Evolutionary conservation across 2,888 invertebrate genomes (phyloP).

Genomic region (Caenorhabditis imperialis): DNA sequence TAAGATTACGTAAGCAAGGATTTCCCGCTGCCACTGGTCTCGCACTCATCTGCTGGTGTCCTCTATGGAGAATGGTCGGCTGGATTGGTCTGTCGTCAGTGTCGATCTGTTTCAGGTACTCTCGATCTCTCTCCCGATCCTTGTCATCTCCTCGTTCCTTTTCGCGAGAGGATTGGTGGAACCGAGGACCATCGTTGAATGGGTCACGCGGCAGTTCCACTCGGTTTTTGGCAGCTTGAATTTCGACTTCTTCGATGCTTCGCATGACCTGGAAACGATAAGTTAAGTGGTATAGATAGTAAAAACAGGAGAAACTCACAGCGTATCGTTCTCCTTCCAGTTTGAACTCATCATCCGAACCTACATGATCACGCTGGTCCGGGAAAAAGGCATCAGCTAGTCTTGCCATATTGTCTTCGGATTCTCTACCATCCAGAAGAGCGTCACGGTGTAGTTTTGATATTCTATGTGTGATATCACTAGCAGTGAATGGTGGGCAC

Average conservation of each 20-base stretch:
- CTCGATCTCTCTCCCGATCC: conserved; percentile 43
- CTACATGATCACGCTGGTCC: conserved; percentile 50
- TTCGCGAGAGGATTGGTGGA: conserved; percentile 52
- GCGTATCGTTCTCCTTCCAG: conserved; percentile 59
- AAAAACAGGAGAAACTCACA: conserved; percentile 15
- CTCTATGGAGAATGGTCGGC: conserved; percentile 40
- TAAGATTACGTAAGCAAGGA: conserved; percentile 44
- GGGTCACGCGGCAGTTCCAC: conserved; percentile 56
- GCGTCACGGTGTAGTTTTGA: conserved; percentile 55
- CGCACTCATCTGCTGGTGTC: conserved; percentile 52
- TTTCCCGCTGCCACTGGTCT: conserved; percentile 28
- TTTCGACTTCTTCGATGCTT: conserved; percentile 61
- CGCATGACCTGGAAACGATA: conserved; percentile 60
- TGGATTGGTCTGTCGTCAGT: conserved; percentile 40
- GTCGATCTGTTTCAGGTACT: conserved; percentile 32
- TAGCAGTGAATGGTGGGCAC: conserved; percentile 56
- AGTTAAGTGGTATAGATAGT: background rate
- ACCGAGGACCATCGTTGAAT: conserved; percentile 54
- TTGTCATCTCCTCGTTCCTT: conserved; percentile 32
- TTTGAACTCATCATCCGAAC: conserved; percentile 40
- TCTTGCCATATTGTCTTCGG: conserved; percentile 30
- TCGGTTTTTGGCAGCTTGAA: conserved; percentile 46
- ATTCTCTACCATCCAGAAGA: conserved; percentile 50
- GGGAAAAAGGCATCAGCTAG: conserved; percentile 60
- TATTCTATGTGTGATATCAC: conserved; percentile 59